phyloP scores from a whole-genome alignment of 2,797 vertebrate genomes.

The Aulostomus chinensis region DNA sequence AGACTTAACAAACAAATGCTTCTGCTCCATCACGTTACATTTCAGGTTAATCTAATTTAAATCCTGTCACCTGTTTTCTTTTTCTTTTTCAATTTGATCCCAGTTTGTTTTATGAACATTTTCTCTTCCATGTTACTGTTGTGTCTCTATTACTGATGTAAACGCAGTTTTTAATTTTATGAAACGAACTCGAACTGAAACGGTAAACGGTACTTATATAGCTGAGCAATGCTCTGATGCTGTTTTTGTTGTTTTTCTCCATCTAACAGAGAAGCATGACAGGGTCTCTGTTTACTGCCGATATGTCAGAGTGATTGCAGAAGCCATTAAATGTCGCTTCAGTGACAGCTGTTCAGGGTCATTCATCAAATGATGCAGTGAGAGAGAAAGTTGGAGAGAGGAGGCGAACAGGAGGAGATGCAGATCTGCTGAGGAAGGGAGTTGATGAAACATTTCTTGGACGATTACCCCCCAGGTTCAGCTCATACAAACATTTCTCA shows the following conservation, averaged over 20 bases:
- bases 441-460: slow-evolving; percentile 76
- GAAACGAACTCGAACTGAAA: too few relatives aligned
- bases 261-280: slow-evolving; percentile 1
- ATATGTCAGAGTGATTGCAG: slow-evolving; percentile 61
- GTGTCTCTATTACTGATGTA: too few relatives aligned
- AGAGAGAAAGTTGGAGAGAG: slow-evolving; percentile 64
- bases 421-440: slow-evolving; percentile 70
- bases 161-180: too few relatives aligned
- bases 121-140: too few relatives aligned
- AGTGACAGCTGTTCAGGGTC: slow-evolving; percentile 70
- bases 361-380: slow-evolving; percentile 69
- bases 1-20: too few relatives aligned
- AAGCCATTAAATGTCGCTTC: slow-evolving; percentile 62
- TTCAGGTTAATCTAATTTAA: too few relatives aligned
- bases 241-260: slow-evolving; percentile 23
- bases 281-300: slow-evolving; percentile 51
- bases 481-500: slow-evolving; percentile 27
- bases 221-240: slow-evolving; percentile 5
- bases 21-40: too few relatives aligned
- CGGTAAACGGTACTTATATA: too few relatives aligned
- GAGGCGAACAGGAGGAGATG: slow-evolving; percentile 60
- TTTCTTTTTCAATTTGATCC: too few relatives aligned
- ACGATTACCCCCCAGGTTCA: slow-evolving; percentile 75
- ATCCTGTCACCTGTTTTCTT: too few relatives aligned
- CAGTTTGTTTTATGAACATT: too few relatives aligned